These are phyloP conservation scores for Dione vanillae DNA, from an alignment of 2,888 invertebrate species.

Conservation along the genomic window DNA sequence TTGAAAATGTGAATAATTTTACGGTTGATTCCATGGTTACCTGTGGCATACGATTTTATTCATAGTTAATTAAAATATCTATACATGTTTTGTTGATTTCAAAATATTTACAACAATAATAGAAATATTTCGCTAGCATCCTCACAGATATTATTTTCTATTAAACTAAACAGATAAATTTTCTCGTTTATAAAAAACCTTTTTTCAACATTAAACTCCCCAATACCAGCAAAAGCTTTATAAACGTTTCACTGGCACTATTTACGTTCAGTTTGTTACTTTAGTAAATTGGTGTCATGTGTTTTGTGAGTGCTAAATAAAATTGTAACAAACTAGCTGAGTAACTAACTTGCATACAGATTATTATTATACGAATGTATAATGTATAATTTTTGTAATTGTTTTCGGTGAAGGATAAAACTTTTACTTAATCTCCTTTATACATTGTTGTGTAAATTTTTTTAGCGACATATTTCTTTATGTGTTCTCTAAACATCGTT, in stretches of 20 bases:
- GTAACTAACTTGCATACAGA: neutral
- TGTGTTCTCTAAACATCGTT: too few relatives aligned
- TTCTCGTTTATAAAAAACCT: conserved; percentile 12
- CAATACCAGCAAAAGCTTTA: neutral
- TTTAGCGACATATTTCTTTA: too few relatives aligned
- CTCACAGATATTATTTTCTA: neutral
- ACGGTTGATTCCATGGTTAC: too few relatives aligned
- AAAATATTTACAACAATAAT: neutral
- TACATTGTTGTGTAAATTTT: too few relatives aligned
- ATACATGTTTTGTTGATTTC: too few relatives aligned
- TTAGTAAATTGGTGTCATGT: conserved; percentile 25
- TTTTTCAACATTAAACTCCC: neutral
- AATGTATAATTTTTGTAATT: too few relatives aligned
- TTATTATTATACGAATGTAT: neutral
- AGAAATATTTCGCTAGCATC: too few relatives aligned
- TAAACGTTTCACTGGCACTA: conserved; percentile 10
- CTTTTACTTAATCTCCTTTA: too few relatives aligned
- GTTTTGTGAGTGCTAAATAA: conserved; percentile 27
- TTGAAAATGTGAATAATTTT: too few relatives aligned
- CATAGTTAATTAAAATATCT: too few relatives aligned
- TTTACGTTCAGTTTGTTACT: conserved; percentile 28
- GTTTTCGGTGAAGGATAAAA: too few relatives aligned
- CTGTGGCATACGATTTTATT: too few relatives aligned
- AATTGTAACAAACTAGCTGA: conserved; percentile 6
- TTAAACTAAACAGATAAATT: conserved; percentile 5